A percentile compares a stretch with the other conserved stretches of the same genome.
Conservation (phyloP, 2,888 invertebrate species). For the Melanostoma mellinum region DNA sequence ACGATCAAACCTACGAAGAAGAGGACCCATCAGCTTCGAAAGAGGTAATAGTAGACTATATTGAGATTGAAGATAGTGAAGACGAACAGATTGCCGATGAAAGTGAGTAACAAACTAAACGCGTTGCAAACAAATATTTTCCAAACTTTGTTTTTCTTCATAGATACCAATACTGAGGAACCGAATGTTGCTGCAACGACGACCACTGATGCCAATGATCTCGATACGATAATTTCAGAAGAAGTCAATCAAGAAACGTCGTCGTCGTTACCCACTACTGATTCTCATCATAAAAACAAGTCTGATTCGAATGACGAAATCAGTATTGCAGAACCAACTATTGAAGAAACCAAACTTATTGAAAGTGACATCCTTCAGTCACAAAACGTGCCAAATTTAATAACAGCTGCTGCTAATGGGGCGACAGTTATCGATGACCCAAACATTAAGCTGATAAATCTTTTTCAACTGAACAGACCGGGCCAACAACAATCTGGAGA, state of each 20-base stretch:
- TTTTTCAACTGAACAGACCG: conserved; percentile 31
- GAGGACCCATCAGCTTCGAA: not conserved
- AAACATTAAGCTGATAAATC: conserved; percentile 36
- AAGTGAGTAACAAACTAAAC: conserved; percentile 15
- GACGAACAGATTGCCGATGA: not conserved
- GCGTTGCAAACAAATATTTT: too few relatives aligned
- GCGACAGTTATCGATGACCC: conserved; percentile 13
- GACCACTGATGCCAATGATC: conserved; percentile 4
- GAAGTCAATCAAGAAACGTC: too few relatives aligned
- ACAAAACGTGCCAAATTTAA: not conserved
- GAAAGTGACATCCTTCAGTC: conserved; percentile 4
- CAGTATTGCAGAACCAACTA: not conserved
- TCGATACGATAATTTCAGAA: too few relatives aligned
- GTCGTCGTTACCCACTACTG: too few relatives aligned
- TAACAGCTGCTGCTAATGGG: not conserved
- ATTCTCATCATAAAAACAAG: not conserved
- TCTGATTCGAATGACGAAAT: not conserved
- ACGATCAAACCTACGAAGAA: not conserved
- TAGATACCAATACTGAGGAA: too few relatives aligned
- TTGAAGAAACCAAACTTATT: conserved; percentile 3
- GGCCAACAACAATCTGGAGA: not conserved
- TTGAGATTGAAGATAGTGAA: conserved; percentile 44
- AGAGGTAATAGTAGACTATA: conserved; percentile 21
- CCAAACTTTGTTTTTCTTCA: too few relatives aligned
- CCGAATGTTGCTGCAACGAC: not conserved